Conservation (phyloP, 2,797 vertebrate genomes). For the Enteromius afrohamiltoni region DNA sequence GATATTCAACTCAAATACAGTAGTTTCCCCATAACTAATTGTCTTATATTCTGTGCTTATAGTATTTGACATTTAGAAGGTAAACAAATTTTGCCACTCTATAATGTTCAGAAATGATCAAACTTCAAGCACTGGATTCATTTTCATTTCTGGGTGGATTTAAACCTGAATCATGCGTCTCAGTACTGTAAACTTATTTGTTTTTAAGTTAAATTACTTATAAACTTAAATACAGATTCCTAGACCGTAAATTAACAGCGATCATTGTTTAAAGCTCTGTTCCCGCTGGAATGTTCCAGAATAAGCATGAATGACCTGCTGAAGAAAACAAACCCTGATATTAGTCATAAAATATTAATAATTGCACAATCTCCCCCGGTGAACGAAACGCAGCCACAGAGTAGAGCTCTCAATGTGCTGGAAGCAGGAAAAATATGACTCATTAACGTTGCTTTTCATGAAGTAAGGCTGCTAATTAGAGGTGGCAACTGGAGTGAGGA, state of each 20-base stretch:
- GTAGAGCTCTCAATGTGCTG: constrained; percentile 29
- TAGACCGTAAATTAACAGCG: background rate
- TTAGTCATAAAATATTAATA: constrained; percentile 28
- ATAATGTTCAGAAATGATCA: background rate
- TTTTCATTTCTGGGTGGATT: background rate
- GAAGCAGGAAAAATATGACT: constrained; percentile 49
- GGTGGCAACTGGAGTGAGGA: constrained; percentile 33
- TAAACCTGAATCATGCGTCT: background rate
- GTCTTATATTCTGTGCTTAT: background rate
- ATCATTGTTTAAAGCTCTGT: background rate
- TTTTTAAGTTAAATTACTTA: background rate
- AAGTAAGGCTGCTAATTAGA: constrained; percentile 54
- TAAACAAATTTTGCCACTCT: background rate
- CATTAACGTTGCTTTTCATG: constrained; percentile 39
- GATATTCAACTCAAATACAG: background rate
- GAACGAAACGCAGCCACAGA: constrained; percentile 1
- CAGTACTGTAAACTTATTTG: background rate
- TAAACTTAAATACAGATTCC: background rate
- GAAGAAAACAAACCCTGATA: constrained; percentile 14
- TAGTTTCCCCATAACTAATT: background rate
- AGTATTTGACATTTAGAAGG: background rate
- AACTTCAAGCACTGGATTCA: background rate
- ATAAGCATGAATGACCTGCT: constrained; percentile 9
- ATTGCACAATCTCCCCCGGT: background rate
- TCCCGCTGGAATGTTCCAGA: background rate